Conservation (phyloP, 2,888 invertebrate species). For the Heliconius charithonia region DNA sequence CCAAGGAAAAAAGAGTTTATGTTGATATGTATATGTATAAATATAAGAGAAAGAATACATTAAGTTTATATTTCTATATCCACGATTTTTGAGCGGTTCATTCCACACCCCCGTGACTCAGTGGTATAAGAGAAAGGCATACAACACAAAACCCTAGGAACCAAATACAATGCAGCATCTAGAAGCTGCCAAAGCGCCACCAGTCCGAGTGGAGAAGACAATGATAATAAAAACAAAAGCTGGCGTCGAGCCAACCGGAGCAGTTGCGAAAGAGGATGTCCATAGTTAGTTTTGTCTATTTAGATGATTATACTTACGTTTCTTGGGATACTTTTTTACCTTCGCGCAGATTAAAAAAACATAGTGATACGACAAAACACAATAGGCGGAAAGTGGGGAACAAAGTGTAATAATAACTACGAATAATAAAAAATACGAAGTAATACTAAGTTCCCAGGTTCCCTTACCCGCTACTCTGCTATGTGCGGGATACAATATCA, state of each 20-base stretch:
- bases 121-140: background rate
- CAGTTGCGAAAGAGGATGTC: conserved; percentile 40
- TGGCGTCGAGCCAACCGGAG: conserved; percentile 42
- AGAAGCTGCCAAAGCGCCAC: conserved; percentile 34
- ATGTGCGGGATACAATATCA: no score
- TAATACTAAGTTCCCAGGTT: no score
- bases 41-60: no score
- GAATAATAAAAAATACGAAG: no score
- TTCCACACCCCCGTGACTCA: background rate
- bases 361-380: background rate
- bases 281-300: conserved; percentile 25
- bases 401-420: no score
- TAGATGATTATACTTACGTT: conserved; percentile 2
- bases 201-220: conserved; percentile 24
- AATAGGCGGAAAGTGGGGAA: no score
- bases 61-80: background rate
- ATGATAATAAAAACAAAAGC: conserved; percentile 38
- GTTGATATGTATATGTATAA: no score
- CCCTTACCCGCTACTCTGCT: no score
- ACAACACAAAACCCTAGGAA: background rate
- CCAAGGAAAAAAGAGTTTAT: no score
- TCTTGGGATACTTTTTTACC: background rate
- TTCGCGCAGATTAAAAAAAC: background rate
- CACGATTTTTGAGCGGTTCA: background rate
- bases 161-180: conserved; percentile 12